Evolutionary conservation across 2,888 invertebrate species (phyloP), one percentile per base, ranked within the genome.

Genomic region (Dynastes grantii): DNA sequence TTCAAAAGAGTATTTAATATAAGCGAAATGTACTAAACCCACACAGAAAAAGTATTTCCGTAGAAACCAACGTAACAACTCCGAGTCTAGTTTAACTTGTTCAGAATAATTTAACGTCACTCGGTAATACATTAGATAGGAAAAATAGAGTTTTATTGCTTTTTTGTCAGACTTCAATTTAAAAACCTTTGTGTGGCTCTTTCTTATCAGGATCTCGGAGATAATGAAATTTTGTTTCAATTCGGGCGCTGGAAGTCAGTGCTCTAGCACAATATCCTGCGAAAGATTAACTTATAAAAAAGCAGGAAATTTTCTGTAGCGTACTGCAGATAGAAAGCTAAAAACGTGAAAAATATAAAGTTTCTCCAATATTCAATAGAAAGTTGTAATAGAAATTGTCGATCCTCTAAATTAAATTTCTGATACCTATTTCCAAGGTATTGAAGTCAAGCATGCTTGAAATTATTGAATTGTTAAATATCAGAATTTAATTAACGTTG

Each of bases 171-270:
- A 40, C 40, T 67, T 67, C 40, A 67, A 67, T 67, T 67, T 67
- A 64, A 68, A 68, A 68, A 61, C 61, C 27, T 61, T 61, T 61
- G 61, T 61, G 29, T 29, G 6, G 61, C 22, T 61, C 11, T 61
- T 16, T 68, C 45, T 49, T 49, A 68, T 49, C 51, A 11, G 49
- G 68, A 51, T 73, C 73, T 45, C 40, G 49, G 61, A 61, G 73
- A 73, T 73, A 73, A 73, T 73, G 73, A 61, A 73, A 73, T 73
- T 73, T 73, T 61, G 61, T 73, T 73, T 73, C 73, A 61, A 73
- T 73, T 73, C 73, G 73, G 8, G 16, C 55, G 61, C 45, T 61
- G 4, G 61, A 61, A 73, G 73, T 61, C 22, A n/a, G 27, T 2
- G 40, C 61, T 58, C 29, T 51, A 16, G 29, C 22, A 22, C 45